Percentiles rank a stretch among this genome's conserved stretches.
These are phyloP conservation scores for Corbicula japonica DNA, from an alignment of 2,888 invertebrate species.

Conservation along the genomic window DNA sequence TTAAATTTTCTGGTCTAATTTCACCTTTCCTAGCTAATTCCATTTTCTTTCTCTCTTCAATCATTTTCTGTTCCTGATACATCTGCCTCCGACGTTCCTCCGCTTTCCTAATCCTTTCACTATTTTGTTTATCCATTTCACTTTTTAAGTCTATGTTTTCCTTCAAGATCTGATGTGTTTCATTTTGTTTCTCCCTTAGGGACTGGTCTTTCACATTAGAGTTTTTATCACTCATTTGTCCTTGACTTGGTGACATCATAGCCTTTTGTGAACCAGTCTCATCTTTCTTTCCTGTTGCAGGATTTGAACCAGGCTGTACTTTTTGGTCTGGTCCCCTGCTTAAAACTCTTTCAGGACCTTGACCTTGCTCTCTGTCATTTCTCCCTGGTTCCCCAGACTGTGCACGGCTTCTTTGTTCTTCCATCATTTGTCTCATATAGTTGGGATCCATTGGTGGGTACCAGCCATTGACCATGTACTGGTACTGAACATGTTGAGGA, in stretches of 20 bases:
- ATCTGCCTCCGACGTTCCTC: slow-evolving; percentile 82
- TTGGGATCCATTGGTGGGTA: slow-evolving; percentile 79
- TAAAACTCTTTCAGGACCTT: slow-evolving; percentile 19
- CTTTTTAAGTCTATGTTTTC: slow-evolving; percentile 86
- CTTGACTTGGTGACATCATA: slow-evolving; percentile 45
- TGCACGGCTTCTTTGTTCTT: slow-evolving; percentile 80
- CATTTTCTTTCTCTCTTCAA: slow-evolving; percentile 84
- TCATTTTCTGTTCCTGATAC: slow-evolving; percentile 89
- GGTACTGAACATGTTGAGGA: slow-evolving; percentile 78
- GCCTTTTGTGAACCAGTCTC: slow-evolving; percentile 37
- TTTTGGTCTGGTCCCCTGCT: slow-evolving; percentile 32
- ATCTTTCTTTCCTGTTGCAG: slow-evolving; percentile 56
- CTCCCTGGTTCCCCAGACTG: slow-evolving; percentile 61
- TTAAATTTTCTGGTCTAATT: slow-evolving; percentile 52
- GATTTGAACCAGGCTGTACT: not conserved
- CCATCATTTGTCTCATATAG: slow-evolving; percentile 87
- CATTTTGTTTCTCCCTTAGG: slow-evolving; percentile 85
- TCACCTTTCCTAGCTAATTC: slow-evolving; percentile 61
- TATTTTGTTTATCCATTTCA: slow-evolving; percentile 83
- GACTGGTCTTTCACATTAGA: slow-evolving; percentile 71
- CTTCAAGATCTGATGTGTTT: slow-evolving; percentile 86
- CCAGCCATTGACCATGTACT: slow-evolving; percentile 75
- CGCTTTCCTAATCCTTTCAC: slow-evolving; percentile 69
- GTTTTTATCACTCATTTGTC: slow-evolving; percentile 22
- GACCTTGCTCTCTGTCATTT: slow-evolving; percentile 16